Base-by-base conservation (phyloP, 2,113 vertebrate genomes). In the Canis aureus region DNA sequence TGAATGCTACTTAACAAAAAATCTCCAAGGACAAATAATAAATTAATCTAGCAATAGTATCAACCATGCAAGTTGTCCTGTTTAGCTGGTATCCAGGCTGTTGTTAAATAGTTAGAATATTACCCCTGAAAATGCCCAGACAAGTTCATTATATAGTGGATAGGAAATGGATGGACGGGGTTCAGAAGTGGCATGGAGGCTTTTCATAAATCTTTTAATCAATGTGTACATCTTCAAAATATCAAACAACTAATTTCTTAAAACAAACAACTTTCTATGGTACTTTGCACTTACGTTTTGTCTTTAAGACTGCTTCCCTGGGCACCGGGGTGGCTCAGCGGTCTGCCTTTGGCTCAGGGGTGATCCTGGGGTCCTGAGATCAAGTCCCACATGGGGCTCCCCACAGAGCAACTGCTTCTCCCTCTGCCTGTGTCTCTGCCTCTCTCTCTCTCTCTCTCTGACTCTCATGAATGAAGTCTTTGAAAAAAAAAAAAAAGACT, bases 181-280 rank as follows among this genome's bases (percentile, higher is more conserved):
- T 60, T 71, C 53, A 71, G 25, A 86, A 49, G 9, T 69, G 35
- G 16, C 74, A 32, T 12, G 2, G 15, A 80, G 82, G 80, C n/a
- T 92, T 86, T 71, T 53, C 19, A 80, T 73, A 87, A 43, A 66
- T 89, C 38, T 89, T 95, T 82, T 74, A 67, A 93, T 53, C 43
- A 19, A 43, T 38, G 2, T 87, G 23, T 82, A 74, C 66, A 22
- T 74, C 16, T 83, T 89, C 27, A 43, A 67, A 92, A 78, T 60
- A 35, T 43, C 57, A 78, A 79, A 62, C 11, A 80, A 22, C 0
- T 22, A 76, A 49, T 69, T 79, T 69, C 25, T 43, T 19, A 35
- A 38, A 38, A 38, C 38, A 38, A 80, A 84, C 17, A 84, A 25
- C 32, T 55, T 15, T 35, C 22, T 57, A n/a, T 43, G 11, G 35